Base-by-base conservation (phyloP, 2,113 vertebrate species). In the Lutjanus erythropterus region DNA sequence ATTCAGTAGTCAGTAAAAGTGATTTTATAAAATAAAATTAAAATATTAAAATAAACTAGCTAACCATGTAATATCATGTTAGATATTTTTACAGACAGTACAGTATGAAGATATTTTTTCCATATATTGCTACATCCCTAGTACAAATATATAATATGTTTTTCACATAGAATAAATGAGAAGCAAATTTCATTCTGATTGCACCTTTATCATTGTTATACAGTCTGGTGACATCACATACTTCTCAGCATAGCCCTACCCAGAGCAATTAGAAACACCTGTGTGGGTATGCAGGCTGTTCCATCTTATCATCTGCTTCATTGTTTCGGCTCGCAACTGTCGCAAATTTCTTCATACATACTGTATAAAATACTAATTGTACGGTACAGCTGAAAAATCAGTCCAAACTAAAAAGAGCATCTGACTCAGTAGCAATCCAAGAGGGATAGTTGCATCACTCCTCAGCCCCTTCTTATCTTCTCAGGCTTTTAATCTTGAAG, bases 401-500 rank as follows among this genome's bases (percentile, higher is more conserved):
- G 8, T 55, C 52, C 5, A 41, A 53, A 15, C 23, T 8, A 61
- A 53, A 79, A 46, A 47, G 2, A 23, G 41, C 59, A 41, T 50
- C 44, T 9, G 21, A 33, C 10, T 52, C 6, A 25, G 61, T 21
- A 27, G 14, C 31, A 60, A 60, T 60, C 19, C 14, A 25, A 21
- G 4, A 53, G 4, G 9, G 37, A 70, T 5, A 23, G 52, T 6
- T n/a, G 18, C 23, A 55, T 49, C 31, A 18, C 16, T 47, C 29
- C 19, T 47, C n/a, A 46, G 41, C 46, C 25, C 37, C 33, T n/a
- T 25, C 31, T 71, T 11, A 65, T 71, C 68, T 41, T 23, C 50
- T 39, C 60, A 25, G 42, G 49, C 58, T 39, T 67, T 47, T 59
- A 56, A 58, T 71, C 52, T 31, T 58, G 23, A 31, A 41, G 60